Conservation (phyloP, 1,140 invertebrate species). For the Thaumatotibia leucotreta region DNA sequence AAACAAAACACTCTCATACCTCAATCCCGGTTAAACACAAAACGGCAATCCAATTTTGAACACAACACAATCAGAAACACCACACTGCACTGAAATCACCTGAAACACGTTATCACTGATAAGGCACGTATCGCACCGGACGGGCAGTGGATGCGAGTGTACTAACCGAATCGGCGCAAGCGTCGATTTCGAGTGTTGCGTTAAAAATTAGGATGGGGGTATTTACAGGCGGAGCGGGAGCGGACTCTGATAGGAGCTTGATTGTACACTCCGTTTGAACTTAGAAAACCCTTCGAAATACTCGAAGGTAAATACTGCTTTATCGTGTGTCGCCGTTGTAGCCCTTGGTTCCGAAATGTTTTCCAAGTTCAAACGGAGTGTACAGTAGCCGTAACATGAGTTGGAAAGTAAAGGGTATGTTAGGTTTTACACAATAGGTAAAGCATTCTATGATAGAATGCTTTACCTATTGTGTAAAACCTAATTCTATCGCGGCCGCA, state of each 20-base stretch:
- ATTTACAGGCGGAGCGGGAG: not conserved
- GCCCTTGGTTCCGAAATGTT: too few relatives aligned
- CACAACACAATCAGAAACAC: not conserved
- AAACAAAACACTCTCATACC: not conserved
- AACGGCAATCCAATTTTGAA: constrained; percentile 1
- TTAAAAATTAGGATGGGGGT: not conserved
- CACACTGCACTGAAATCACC: not conserved
- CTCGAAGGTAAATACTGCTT: too few relatives aligned
- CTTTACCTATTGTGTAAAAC: too few relatives aligned
- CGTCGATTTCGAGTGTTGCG: constrained; percentile 2
- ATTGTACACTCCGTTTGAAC: too few relatives aligned
- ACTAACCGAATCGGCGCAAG: not conserved
- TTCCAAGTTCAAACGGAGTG: too few relatives aligned
- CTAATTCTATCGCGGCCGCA: too few relatives aligned
- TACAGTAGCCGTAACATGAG: too few relatives aligned
- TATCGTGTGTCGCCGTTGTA: too few relatives aligned
- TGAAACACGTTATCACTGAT: not conserved
- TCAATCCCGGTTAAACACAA: not conserved
- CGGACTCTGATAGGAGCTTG: not conserved
- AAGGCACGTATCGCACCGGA: not conserved
- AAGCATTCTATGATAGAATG: too few relatives aligned
- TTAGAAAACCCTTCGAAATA: too few relatives aligned
- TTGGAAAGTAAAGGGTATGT: too few relatives aligned
- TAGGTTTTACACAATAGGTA: too few relatives aligned
- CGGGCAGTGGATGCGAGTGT: not conserved